Conservation (phyloP, 2,797 vertebrate genomes). For the Erethizon dorsatum region DNA sequence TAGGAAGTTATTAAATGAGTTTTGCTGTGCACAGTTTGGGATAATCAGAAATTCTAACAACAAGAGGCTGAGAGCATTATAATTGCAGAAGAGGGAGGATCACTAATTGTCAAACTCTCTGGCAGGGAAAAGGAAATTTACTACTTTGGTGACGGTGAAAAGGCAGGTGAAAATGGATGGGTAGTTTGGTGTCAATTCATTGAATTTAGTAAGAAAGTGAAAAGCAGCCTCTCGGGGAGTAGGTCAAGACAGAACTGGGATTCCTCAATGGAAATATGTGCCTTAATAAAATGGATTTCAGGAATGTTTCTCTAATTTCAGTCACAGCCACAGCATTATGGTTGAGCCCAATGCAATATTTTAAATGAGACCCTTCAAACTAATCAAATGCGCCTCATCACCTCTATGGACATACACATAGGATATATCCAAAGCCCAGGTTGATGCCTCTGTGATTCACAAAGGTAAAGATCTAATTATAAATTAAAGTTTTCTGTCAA, state of each 20-base stretch:
- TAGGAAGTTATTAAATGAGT: background rate
- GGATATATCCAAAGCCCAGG: background rate
- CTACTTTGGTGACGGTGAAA: background rate
- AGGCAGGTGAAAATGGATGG: background rate
- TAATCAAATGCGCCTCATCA: background rate
- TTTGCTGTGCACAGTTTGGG: conserved; percentile 20
- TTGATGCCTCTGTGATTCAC: background rate
- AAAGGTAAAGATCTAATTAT: background rate
- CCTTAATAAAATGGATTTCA: background rate
- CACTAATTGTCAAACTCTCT: conserved; percentile 26
- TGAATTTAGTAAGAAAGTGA: conserved; percentile 42
- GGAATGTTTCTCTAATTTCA: conserved; percentile 27
- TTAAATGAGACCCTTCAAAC: background rate
- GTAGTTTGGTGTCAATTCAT: background rate
- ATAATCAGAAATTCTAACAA: conserved; percentile 65
- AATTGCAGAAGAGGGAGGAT: conserved; percentile 8
- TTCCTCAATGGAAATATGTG: conserved; percentile 56
- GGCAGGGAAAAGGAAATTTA: conserved; percentile 48
- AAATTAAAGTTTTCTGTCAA: background rate
- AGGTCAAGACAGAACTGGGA: background rate
- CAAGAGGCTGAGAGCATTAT: background rate
- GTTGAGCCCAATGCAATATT: background rate
- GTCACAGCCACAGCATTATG: background rate
- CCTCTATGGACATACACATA: background rate
- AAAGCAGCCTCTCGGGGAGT: background rate